phyloP scores from a whole-genome alignment of 2,888 invertebrate species.

The Schizotus pectinicornis region DNA sequence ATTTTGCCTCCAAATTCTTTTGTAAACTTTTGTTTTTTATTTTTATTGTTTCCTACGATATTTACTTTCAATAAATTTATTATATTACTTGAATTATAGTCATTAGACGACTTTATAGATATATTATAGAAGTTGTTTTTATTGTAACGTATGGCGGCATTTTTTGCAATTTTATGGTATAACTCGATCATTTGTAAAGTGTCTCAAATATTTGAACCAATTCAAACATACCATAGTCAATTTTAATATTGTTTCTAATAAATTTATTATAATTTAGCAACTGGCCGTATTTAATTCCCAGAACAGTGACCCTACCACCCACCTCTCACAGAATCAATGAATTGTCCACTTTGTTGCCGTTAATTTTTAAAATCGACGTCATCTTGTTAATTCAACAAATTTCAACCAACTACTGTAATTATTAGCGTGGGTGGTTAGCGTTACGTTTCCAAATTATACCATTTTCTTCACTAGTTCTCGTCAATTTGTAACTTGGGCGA shows the following conservation, averaged over 20 bases:
- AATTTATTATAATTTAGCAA: constrained; percentile 52
- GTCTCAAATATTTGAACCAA: constrained; percentile 49
- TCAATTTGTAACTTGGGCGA: no score
- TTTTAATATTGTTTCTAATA: constrained; percentile 58
- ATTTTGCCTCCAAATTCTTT: constrained; percentile 52
- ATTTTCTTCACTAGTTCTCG: no score
- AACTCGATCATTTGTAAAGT: constrained; percentile 37
- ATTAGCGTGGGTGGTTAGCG: no score
- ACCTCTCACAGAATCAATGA: background rate
- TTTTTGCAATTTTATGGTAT: constrained; percentile 30
- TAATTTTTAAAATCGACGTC: no score
- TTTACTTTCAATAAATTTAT: constrained; percentile 55
- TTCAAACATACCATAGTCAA: constrained; percentile 54
- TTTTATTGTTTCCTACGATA: constrained; percentile 44
- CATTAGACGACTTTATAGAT: constrained; percentile 51
- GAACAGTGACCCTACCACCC: background rate
- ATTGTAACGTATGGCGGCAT: constrained; percentile 44
- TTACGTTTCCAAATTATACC: no score
- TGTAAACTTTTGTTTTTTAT: constrained; percentile 47
- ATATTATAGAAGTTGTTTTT: constrained; percentile 54
- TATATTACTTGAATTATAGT: constrained; percentile 55
- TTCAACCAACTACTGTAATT: no score
- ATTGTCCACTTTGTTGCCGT: background rate
- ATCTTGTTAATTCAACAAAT: no score
- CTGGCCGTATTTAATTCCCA: constrained; percentile 1